These are phyloP conservation scores for Cydia splendana DNA, from an alignment of 1,140 invertebrate genomes.

Conservation along the genomic window DNA sequence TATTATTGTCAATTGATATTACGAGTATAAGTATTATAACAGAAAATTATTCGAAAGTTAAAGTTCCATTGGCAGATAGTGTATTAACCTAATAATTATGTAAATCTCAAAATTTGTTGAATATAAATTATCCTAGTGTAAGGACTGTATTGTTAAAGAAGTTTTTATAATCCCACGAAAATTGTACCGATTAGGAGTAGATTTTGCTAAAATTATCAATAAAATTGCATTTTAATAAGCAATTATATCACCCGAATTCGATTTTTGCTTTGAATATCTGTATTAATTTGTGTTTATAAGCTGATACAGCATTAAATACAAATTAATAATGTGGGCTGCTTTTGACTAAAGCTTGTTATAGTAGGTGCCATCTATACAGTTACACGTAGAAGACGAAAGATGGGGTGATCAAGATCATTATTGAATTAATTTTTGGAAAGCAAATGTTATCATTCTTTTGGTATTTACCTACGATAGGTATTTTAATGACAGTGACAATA, in stretches of 20 bases:
- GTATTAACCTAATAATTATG: slow-evolving; percentile 45
- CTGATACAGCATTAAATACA: neutral
- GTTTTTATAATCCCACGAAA: slow-evolving; percentile 35
- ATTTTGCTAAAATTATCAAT: slow-evolving; percentile 64
- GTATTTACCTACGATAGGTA: neutral
- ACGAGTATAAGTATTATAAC: slow-evolving; percentile 34
- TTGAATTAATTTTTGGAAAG: neutral
- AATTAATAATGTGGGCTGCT: neutral
- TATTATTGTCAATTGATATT: slow-evolving; percentile 45
- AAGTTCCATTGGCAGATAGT: slow-evolving; percentile 37
- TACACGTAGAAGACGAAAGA: neutral
- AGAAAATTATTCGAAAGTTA: slow-evolving; percentile 27
- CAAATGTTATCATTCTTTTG: neutral
- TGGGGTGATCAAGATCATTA: neutral
- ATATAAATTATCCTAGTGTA: slow-evolving; percentile 22
- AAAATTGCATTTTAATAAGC: slow-evolving; percentile 50
- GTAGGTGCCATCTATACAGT: slow-evolving; percentile 18
- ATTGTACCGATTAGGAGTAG: slow-evolving; percentile 50
- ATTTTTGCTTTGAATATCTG: slow-evolving; percentile 9
- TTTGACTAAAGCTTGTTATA: slow-evolving; percentile 22
- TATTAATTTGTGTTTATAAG: neutral
- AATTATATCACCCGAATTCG: neutral
- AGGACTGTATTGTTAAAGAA: slow-evolving; percentile 35
- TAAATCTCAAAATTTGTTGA: slow-evolving; percentile 38
- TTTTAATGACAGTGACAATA: slow-evolving; percentile 3